Base-by-base conservation (phyloP, 1,140 invertebrate species). In the Drosophila equinoxialis region DNA sequence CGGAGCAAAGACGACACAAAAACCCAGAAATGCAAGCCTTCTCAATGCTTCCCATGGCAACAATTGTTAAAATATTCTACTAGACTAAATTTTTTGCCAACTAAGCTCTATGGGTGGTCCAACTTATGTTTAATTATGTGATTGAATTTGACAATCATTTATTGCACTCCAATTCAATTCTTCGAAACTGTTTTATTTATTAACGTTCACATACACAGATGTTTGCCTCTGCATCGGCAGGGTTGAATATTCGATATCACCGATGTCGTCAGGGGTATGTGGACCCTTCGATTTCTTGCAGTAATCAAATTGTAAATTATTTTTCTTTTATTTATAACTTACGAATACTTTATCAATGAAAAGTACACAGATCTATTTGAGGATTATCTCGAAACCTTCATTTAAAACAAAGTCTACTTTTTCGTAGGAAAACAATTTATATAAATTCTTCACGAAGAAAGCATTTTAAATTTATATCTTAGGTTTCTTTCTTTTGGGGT, bases 1-100 rank as follows among this genome's bases (percentile, higher is more conserved):
- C 95, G 55, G 95, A 96, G 92, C 96, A 96, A 37, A 96, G 94
- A 91, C 96, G 94, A 92, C 96, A 96, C 89, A 96, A 95, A 93
- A 96, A 96, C 75, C 96, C 95, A 33, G 95, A 96, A 74, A 96
- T 94, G 79, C 96, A 94, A 66, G 95, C 95, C 93, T 94, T 95
- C 83, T 96, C 95, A 71, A 95, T 94, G 83, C 95, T 96, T 60
- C 95, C 95, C 95, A 96, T 96, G 81, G 57, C 68, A 17, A 55
- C 14, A 60, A 55, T 48, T 37, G 37, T 23, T 17, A 20, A 37
- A 17, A 30, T 8, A 7, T 35, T 10, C 11, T 58, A 58, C 30
- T 3, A 33, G 7, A 58, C 57, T 33, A 14, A 58, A 14, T 8
- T 37, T 14, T 17, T 17, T 37, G 57, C 14, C 57, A 37, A 33